Evolutionary conservation across 53 echinoderm and acorn worm genomes (phyloP), one percentile per base, ranked within the genome.

Genomic region (Hippasteria phrygiana): DNA sequence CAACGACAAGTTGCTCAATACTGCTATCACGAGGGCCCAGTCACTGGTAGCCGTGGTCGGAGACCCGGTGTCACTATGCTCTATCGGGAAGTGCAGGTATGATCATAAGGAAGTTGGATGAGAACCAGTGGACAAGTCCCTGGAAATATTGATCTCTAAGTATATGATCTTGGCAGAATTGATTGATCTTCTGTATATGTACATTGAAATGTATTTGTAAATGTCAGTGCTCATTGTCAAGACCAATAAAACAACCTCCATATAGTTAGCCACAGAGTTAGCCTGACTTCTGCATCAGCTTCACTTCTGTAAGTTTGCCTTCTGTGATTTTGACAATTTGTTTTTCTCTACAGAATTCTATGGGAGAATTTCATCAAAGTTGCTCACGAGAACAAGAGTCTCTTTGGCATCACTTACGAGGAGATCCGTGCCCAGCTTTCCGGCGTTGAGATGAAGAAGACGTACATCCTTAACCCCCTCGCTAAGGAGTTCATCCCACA

Each of bases 371-470:
- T 99, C 80, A 99, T 99, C 75, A 94, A 93, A 62, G 87, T 66
- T 27, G 94, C 96, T 41, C 88, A 94, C 50, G 93, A 93, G 20
- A 91, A 93, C 62, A 62, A 89, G 11, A 99, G 99, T 75, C 94
- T 99, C 11, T 92, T 93, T 47, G 99, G 99, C 51, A 94, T 93
- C 37, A 96, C 99, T 13, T 94, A 93, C 32, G 89, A 90, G 50
- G 94, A 92, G 65, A 99, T 99, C 79, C 91, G 91, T 65, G 90
- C 91, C 27, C 96, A 96, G 89, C 92, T 99, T 1, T 95, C 95
- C 16, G 96, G 94, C 24, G 99, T 99, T 28, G 99, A 99, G 83
- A 93, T 99, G 96, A 99, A 99, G 87, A 99, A 99, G 88, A 96
- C 99, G 0, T 99, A 92, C 91, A 96, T 93, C 64, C 87, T 99